A percentile compares a stretch with the other conserved stretches of the same genome.
These are phyloP conservation scores for Hippocampus mohnikei DNA, from an alignment of 2,113 vertebrate genomes.

Conservation along the genomic window DNA sequence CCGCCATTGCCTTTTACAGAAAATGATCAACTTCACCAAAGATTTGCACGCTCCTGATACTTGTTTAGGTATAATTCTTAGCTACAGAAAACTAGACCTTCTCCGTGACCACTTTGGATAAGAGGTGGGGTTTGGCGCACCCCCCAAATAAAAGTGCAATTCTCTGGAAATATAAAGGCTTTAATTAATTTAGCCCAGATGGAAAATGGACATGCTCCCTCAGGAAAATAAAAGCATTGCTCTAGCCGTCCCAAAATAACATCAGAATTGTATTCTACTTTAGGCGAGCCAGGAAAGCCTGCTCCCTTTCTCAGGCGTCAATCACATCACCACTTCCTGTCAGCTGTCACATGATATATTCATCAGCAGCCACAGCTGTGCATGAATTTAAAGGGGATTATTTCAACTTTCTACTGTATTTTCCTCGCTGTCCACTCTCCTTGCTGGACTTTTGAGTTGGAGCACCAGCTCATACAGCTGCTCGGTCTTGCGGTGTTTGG, in stretches of 20 bases:
- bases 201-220: background rate
- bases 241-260: slow-evolving; percentile 4
- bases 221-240: background rate
- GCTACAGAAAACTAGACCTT: background rate
- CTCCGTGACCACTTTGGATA: background rate
- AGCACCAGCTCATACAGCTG: background rate
- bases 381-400: slow-evolving; percentile 2
- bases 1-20: background rate
- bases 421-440: background rate
- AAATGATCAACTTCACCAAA: background rate
- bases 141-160: background rate
- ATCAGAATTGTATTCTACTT: slow-evolving; percentile 1
- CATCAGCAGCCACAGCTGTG: slow-evolving; percentile 1
- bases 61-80: no score
- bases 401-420: background rate
- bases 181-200: background rate
- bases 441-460: background rate
- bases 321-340: slow-evolving; percentile 7
- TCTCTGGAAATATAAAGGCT: background rate
- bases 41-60: background rate
- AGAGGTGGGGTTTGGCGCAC: background rate
- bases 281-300: slow-evolving; percentile 1
- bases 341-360: slow-evolving; percentile 7
- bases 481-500: background rate
- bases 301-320: slow-evolving; percentile 1